Conservation (phyloP, 2,113 vertebrate species). For the Mormyrus iriodes region DNA sequence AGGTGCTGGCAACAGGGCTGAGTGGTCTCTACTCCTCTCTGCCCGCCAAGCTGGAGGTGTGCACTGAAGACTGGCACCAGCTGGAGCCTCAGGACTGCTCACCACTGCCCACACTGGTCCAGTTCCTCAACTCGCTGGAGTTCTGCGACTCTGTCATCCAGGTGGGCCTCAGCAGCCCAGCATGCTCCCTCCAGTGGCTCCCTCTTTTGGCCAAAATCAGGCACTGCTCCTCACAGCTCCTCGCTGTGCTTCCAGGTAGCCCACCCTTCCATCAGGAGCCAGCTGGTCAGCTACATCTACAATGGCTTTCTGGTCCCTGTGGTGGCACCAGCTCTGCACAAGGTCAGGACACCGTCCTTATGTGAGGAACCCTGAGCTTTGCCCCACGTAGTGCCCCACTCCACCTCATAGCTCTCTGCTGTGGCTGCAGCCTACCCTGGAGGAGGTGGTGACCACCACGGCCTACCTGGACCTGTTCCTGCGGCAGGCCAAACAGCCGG, state of each 20-base stretch:
- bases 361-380: background rate
- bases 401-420: background rate
- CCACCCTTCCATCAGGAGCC: slow-evolving; percentile 77
- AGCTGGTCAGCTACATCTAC: slow-evolving; percentile 91
- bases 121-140: slow-evolving; percentile 90
- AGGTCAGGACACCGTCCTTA: slow-evolving; percentile 64
- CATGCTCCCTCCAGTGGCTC: background rate
- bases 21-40: slow-evolving; percentile 91
- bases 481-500: slow-evolving; percentile 77
- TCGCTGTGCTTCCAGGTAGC: slow-evolving; percentile 64
- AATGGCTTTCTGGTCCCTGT: slow-evolving; percentile 94
- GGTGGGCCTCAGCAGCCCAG: slow-evolving; percentile 52
- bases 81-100: slow-evolving; percentile 80
- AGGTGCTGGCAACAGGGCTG: slow-evolving; percentile 94
- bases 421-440: slow-evolving; percentile 73
- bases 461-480: slow-evolving; percentile 91
- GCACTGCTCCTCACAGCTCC: background rate
- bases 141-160: slow-evolving; percentile 90
- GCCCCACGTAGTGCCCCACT: background rate
- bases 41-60: slow-evolving; percentile 80
- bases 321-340: slow-evolving; percentile 89
- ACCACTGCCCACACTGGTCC: slow-evolving; percentile 78
- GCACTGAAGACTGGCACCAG: slow-evolving; percentile 84
- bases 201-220: background rate
- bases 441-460: slow-evolving; percentile 95